phyloP scores from a whole-genome alignment of 2,797 vertebrate genomes.

The Enteromius thamalakanensis region DNA sequence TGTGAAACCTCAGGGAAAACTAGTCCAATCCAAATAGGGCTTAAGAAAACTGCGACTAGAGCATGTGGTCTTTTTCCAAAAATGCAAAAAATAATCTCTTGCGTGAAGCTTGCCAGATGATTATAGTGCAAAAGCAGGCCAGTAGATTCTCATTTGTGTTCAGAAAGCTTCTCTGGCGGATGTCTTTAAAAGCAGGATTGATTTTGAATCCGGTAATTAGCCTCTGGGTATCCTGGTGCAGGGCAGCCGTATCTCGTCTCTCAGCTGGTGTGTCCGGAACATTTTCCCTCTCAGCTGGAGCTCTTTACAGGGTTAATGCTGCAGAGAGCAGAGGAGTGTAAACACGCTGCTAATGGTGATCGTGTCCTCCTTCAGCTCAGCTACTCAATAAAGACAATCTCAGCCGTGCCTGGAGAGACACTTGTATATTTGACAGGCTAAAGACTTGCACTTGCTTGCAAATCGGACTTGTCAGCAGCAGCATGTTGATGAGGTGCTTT shows the following conservation, averaged over 20 bases:
- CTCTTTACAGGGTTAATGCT: slow-evolving; percentile 30
- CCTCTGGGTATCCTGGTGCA: slow-evolving; percentile 17
- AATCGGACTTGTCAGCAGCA: slow-evolving; percentile 54
- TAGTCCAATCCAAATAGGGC: background rate
- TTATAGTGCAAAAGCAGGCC: background rate
- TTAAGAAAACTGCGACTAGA: background rate
- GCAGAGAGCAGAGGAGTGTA: slow-evolving; percentile 32
- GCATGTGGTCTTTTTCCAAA: slow-evolving; percentile 9
- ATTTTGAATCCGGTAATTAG: slow-evolving; percentile 36
- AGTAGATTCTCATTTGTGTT: slow-evolving; percentile 26
- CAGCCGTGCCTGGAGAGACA: slow-evolving; percentile 20
- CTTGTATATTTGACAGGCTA: slow-evolving; percentile 17
- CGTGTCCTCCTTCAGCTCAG: slow-evolving; percentile 36
- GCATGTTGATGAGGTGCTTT: slow-evolving; percentile 51
- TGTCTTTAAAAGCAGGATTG: slow-evolving; percentile 27
- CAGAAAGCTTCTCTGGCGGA: slow-evolving; percentile 1
- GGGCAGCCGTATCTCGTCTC: background rate
- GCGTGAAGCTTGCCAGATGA: slow-evolving; percentile 11
- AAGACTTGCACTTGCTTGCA: slow-evolving; percentile 50
- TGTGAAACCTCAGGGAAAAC: background rate
- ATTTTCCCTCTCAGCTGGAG: slow-evolving; percentile 23
- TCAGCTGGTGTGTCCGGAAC: slow-evolving; percentile 29
- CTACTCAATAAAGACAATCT: slow-evolving; percentile 24
- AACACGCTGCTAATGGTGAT: slow-evolving; percentile 46
- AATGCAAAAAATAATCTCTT: slow-evolving; percentile 30